Base-by-base conservation (phyloP, 2,888 invertebrate genomes). In the Caenorhabditis wallacei region DNA sequence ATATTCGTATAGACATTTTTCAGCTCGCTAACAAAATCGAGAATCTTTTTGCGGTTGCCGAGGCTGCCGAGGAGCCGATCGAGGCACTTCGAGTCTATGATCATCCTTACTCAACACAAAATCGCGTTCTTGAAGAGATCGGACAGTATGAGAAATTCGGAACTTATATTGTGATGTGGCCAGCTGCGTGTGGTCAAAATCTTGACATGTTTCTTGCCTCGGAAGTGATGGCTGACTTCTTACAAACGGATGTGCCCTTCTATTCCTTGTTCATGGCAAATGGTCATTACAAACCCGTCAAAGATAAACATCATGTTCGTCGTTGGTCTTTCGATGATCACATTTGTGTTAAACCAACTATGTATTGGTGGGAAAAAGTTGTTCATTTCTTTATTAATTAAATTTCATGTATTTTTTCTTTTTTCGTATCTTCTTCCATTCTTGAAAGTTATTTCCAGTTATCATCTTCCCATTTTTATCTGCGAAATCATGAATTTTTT, bases 261-360 rank as follows among this genome's bases (percentile, higher is more conserved):
- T 13, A 43, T 13, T 43, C 43, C 13, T 2, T 43, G 2, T 43
- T 97, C 8, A n/a, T n/a, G n/a, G n/a, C n/a, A n/a, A n/a, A n/a
- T n/a, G n/a, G n/a, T n/a, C n/a, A n/a, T n/a, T n/a, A n/a, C n/a
- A n/a, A n/a, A n/a, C n/a, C n/a, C n/a, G n/a, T n/a, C n/a, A n/a
- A n/a, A n/a, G n/a, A n/a, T n/a, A n/a, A n/a, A n/a, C n/a, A n/a
- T n/a, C n/a, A n/a, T n/a, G n/a, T n/a, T n/a, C n/a, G n/a, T n/a
- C n/a, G n/a, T n/a, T n/a, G n/a, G n/a, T n/a, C n/a, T n/a, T n/a
- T n/a, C n/a, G n/a, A n/a, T n/a, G n/a, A n/a, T n/a, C n/a, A n/a
- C n/a, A n/a, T n/a, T n/a, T n/a, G n/a, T n/a, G n/a, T n/a, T n/a
- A n/a, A n/a, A n/a, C n/a, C n/a, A n/a, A n/a, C n/a, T n/a, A n/a